Evolutionary conservation across 2,888 invertebrate genomes (phyloP).

Genomic region (Lasioglossum morio): DNA sequence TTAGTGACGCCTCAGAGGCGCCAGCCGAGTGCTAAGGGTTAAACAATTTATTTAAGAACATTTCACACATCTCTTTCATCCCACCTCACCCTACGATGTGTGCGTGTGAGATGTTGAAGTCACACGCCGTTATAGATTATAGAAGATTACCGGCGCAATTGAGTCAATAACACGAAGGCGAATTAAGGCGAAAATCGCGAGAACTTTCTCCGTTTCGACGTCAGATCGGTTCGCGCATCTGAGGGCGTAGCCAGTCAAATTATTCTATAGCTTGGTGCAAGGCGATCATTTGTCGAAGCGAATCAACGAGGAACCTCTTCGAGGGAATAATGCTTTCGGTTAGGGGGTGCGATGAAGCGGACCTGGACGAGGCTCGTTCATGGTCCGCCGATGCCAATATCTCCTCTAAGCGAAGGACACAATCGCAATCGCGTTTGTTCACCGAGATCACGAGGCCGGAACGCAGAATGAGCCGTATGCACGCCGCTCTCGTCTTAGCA

Average conservation of each 20-base stretch:
- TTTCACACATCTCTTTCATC: background rate
- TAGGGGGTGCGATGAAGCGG: slow-evolving; percentile 35
- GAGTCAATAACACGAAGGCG: background rate
- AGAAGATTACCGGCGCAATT: background rate
- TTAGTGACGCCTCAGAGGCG: no score
- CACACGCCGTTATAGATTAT: background rate
- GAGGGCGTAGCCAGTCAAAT: slow-evolving; percentile 28
- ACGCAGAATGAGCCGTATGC: slow-evolving; percentile 45
- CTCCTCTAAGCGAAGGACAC: slow-evolving; percentile 11
- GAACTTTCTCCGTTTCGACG: slow-evolving; percentile 30
- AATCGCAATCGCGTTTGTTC: slow-evolving; percentile 51
- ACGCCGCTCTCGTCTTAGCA: slow-evolving; percentile 28
- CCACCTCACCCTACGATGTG: background rate
- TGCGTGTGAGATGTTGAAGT: background rate
- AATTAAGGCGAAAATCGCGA: slow-evolving; percentile 11
- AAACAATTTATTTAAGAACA: no score
- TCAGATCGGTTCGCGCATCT: background rate
- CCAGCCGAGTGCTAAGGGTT: no score
- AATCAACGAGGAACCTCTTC: slow-evolving; percentile 16
- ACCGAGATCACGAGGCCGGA: slow-evolving; percentile 19
- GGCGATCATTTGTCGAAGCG: slow-evolving; percentile 34
- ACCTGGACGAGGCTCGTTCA: slow-evolving; percentile 49
- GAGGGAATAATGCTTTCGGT: slow-evolving; percentile 33
- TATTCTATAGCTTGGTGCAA: slow-evolving; percentile 30
- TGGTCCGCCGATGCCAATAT: slow-evolving; percentile 55